phyloP scores from a whole-genome alignment of 1,140 invertebrate genomes.

The Branchinecta lindahli region DNA sequence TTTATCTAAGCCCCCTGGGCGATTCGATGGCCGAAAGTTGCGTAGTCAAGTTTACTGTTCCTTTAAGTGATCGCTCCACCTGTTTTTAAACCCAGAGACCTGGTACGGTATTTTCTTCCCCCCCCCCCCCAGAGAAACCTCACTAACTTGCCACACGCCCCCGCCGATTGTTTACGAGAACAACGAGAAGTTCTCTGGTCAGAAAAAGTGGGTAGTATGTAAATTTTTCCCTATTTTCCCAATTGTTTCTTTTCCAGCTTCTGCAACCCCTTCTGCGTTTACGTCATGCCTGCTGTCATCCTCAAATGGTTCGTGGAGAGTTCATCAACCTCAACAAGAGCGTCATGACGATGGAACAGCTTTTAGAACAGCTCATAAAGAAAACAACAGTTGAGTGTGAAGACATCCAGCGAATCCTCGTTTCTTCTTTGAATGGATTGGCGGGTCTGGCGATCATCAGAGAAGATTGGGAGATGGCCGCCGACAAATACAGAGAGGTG shows the following conservation, averaged over 20 bases:
- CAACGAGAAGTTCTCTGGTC: no score
- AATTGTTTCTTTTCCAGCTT: constrained; percentile 30
- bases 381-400: constrained; percentile 47
- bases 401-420: constrained; percentile 43
- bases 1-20: no score
- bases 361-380: constrained; percentile 46
- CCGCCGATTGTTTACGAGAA: no score
- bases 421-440: constrained; percentile 47
- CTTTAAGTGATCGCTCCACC: no score
- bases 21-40: no score
- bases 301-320: constrained; percentile 43
- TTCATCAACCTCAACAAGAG: constrained; percentile 40
- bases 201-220: no score
- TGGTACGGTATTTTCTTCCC: no score
- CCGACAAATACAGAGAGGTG: constrained; percentile 44
- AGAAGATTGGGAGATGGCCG: constrained; percentile 38
- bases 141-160: no score
- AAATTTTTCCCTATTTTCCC: no score
- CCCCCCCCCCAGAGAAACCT: no score
- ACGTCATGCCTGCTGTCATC: constrained; percentile 55
- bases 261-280: constrained; percentile 47
- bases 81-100: no score
- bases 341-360: constrained; percentile 49
- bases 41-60: no score
- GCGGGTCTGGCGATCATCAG: constrained; percentile 46